A percentile compares a stretch with the other conserved stretches of the same genome.
These are phyloP conservation scores for Recurvirostra avosetta DNA, from an alignment of 2,113 vertebrate genomes.

Conservation along the genomic window DNA sequence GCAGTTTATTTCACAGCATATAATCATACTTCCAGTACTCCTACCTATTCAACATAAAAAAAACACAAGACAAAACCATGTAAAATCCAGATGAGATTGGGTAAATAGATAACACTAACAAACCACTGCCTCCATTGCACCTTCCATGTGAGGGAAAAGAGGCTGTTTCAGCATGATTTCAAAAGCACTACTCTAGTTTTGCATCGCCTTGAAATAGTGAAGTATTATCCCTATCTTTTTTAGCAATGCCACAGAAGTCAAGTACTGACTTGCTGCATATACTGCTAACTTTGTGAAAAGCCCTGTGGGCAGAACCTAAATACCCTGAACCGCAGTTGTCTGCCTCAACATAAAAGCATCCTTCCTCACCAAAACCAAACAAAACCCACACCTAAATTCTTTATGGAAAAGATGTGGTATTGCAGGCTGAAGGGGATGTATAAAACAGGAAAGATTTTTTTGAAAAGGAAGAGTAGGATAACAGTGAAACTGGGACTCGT, in stretches of 20 bases:
- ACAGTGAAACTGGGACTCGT: neutral
- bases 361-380: conserved; percentile 33
- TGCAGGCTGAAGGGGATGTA: neutral
- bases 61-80: neutral
- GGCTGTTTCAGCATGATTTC: neutral
- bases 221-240: neutral
- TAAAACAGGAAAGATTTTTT: neutral
- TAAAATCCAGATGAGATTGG: neutral
- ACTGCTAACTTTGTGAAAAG: neutral
- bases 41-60: neutral
- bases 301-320: conserved; percentile 27
- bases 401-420: neutral
- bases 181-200: neutral
- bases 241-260: conserved; percentile 1
- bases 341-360: conserved; percentile 29
- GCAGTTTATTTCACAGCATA: conserved; percentile 3
- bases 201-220: neutral
- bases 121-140: neutral
- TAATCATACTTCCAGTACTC: neutral
- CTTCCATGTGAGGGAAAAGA: neutral
- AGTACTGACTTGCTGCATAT: neutral
- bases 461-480: neutral
- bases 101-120: neutral
- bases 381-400: conserved; percentile 19
- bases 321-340: neutral